Base-by-base conservation (phyloP, 2,888 invertebrate species). In the Sminthurides aquaticus region DNA sequence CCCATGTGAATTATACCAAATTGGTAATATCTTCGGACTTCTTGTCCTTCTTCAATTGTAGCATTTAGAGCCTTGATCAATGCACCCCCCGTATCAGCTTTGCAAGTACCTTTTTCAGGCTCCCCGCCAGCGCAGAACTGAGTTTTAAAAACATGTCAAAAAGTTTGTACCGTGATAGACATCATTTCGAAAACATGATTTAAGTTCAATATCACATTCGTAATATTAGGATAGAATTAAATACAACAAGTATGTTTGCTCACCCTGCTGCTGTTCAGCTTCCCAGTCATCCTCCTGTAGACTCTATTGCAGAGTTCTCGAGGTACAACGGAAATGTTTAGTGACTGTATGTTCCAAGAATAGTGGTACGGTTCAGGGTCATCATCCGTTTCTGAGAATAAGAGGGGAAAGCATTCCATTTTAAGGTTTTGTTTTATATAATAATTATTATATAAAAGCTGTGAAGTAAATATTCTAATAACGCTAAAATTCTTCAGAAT, bases 71-170 rank as follows among this genome's bases (percentile, higher is more conserved):
- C 28, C 60, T 68, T 71, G 20, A 65, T 52, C 18, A 71, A 22
- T 3, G 64, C 60, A 1, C 69, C 69, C 25, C 66, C 67, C 1
- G 61, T 56, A 25, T 65, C 59, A 15, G 61, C 60, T 28, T 49
- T 68, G 52, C 69, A 71, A 22, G 63, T 63, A 2, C 65, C 69
- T 18, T 63, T 49, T 25, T 68, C 71, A 2, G 59, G 49, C 25
- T 71, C 68, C 5, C 70, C 72, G 24, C 67, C 69, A 3, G 66
- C 65, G 49, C 72, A 72, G 57, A 71, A 70, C 67, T 69, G n/a
- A 57, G 18, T 48, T 48, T 24, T 25, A 8, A 48, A 49, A 20
- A 28, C 11, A 57, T 52, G 20, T n/a, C n/a, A n/a, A n/a, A n/a
- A n/a, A n/a, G n/a, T n/a, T n/a, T n/a, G n/a, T n/a, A n/a, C n/a